Evolutionary conservation across 1,140 invertebrate genomes (phyloP).

Genomic region (Monomorium pharaonis): DNA sequence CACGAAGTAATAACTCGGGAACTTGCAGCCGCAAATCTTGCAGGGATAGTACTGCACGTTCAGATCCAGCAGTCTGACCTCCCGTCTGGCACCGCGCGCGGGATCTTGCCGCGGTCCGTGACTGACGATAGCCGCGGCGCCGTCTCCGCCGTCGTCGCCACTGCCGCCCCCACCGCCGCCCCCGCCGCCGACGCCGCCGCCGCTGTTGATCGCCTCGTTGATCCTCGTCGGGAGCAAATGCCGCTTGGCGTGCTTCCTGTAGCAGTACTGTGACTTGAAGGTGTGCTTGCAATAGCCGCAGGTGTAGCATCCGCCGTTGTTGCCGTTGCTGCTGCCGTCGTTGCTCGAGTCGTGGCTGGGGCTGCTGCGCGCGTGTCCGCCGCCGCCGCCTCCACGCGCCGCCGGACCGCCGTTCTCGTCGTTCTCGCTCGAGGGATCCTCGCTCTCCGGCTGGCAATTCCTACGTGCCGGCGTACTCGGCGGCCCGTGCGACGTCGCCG

Average conservation of each 20-base stretch:
- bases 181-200: not conserved
- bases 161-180: slow-evolving; percentile 19
- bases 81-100: slow-evolving; percentile 78
- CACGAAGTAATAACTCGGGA: slow-evolving; percentile 97
- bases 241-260: slow-evolving; percentile 91
- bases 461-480: slow-evolving; percentile 45
- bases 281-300: slow-evolving; percentile 92
- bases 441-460: slow-evolving; percentile 57
- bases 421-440: slow-evolving; percentile 72
- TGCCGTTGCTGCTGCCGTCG: slow-evolving; percentile 41
- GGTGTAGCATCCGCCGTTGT: slow-evolving; percentile 84
- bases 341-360: slow-evolving; percentile 31
- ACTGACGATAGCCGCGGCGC: slow-evolving; percentile 29
- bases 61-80: slow-evolving; percentile 89
- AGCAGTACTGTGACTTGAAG: slow-evolving; percentile 93
- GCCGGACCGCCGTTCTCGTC: slow-evolving; percentile 74
- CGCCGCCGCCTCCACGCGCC: not conserved
- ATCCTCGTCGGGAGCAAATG: slow-evolving; percentile 86
- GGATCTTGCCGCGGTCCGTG: slow-evolving; percentile 53
- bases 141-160: not conserved
- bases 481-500: slow-evolving; percentile 47
- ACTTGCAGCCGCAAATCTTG: slow-evolving; percentile 96
- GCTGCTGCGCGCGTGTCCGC: not conserved
- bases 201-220: slow-evolving; percentile 60
- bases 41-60: slow-evolving; percentile 96